Percentiles rank a stretch among this genome's conserved stretches.
These are phyloP conservation scores for Hoplodrina blanda DNA, from an alignment of 2,888 invertebrate genomes.

Conservation along the genomic window DNA sequence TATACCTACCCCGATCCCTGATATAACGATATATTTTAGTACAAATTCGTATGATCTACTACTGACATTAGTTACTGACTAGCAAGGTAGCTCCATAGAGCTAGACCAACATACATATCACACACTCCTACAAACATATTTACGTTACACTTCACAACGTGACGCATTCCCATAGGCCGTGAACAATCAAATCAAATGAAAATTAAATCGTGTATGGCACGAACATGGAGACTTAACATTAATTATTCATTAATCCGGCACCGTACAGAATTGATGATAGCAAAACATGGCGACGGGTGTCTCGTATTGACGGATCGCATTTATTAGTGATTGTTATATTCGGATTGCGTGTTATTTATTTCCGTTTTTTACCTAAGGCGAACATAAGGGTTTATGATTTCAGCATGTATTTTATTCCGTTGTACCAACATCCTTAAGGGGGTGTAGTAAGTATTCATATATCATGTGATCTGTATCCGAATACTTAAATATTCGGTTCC, in stretches of 20 bases:
- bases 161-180: conserved; percentile 63
- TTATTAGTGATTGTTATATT: conserved; percentile 33
- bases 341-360: conserved; percentile 24
- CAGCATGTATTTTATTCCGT: too few species aligned
- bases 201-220: conserved; percentile 78
- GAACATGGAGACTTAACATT: conserved; percentile 77
- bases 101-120: too few species aligned
- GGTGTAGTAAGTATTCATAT: too few species aligned
- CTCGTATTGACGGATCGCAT: conserved; percentile 62
- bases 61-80: too few species aligned
- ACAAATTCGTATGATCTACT: too few species aligned
- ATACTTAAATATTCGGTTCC: too few species aligned
- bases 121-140: conserved; percentile 51
- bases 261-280: conserved; percentile 77
- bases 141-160: conserved; percentile 68
- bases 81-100: too few species aligned
- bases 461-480: too few species aligned
- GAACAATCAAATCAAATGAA: conserved; percentile 77
- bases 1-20: too few species aligned
- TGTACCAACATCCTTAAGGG: too few species aligned
- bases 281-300: conserved; percentile 71
- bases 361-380: neutral
- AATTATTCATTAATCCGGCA: conserved; percentile 77
- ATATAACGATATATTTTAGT: too few species aligned
- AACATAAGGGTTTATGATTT: conserved; percentile 13